Evolutionary conservation across 1,140 invertebrate genomes (phyloP), one percentile per base, ranked within the genome.

Genomic region (Parasteatoda tepidariorum): DNA sequence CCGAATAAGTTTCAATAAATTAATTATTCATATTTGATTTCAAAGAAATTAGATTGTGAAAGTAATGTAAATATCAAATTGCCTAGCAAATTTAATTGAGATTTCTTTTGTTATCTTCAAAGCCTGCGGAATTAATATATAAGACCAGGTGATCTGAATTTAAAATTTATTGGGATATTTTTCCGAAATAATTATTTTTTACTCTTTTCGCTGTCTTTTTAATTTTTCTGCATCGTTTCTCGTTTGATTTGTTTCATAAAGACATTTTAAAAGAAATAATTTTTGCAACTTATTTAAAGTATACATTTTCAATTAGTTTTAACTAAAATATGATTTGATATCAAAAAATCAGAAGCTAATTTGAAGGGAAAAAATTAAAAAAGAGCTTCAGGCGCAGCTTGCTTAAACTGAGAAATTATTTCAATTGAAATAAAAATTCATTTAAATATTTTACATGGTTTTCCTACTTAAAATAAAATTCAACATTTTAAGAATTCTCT

Each of bases 21-120:
- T 83, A 83, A 83, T 83, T 83, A 83, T 83, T 83, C 79, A 83
- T 83, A 83, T 83, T 83, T 83, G 79, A 83, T 83, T 73, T 83
- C 66, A 67, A 34, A 73, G 68, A 73, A 83, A 83, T 83, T 83
- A 83, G 79, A 83, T 83, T 55, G 79, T 4, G 79, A 83, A 83
- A 54, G 68, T 71, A 83, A 83, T 73, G 66, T 64, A 73, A 83
- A 83, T 73, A 83, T 83, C 67, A 83, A 83, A 83, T 83, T 83
- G 79, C 79, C 54, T 57, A 54, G 30, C 30, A 83, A 83, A 83
- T 83, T 83, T 71, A 83, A 83, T 83, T 73, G 55, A 83, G 66
- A 57, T 30, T 13, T 30, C 70, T 66, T 59, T 81, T 81, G 76
- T 81, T 68, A 41, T 66, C 66, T 59, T 66, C 54, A 24, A 55